These are phyloP conservation scores for Spodoptera exigua DNA, from an alignment of 2,888 invertebrate species.

Conservation along the genomic window DNA sequence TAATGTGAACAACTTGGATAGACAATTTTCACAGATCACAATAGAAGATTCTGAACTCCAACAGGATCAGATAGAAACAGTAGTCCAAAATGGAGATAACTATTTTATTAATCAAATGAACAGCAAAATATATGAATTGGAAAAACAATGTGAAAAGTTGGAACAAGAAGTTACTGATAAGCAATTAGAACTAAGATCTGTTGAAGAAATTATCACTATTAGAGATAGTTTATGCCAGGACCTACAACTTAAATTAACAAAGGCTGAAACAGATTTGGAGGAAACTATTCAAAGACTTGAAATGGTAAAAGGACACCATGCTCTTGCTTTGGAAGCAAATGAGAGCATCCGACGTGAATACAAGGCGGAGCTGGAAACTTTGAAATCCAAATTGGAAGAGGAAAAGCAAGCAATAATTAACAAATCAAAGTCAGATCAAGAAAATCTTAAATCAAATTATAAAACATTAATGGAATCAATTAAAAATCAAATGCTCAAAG, in stretches of 20 bases:
- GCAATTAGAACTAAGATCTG: constrained; percentile 80
- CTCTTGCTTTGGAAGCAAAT: constrained; percentile 85
- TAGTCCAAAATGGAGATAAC: constrained; percentile 22
- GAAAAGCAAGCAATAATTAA: constrained; percentile 79
- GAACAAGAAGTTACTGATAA: constrained; percentile 81
- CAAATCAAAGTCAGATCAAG: constrained; percentile 79
- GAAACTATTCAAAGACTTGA: constrained; percentile 83
- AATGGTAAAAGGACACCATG: constrained; percentile 87
- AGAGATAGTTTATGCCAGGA: constrained; percentile 84
- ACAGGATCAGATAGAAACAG: constrained; percentile 23
- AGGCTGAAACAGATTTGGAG: constrained; percentile 74
- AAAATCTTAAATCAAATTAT: constrained; percentile 77
- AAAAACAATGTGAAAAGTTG: constrained; percentile 76
- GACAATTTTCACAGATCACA: constrained; percentile 61
- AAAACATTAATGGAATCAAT: constrained; percentile 74
- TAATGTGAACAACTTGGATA: constrained; percentile 63
- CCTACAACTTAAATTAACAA: constrained; percentile 81
- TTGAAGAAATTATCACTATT: constrained; percentile 83
- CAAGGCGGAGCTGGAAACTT: constrained; percentile 81
- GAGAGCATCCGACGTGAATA: constrained; percentile 86
- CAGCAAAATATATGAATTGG: constrained; percentile 70
- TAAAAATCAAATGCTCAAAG: constrained; percentile 74
- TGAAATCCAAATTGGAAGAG: constrained; percentile 83
- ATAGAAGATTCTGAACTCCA: constrained; percentile 36
- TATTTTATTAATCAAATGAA: constrained; percentile 66